Percentiles rank a stretch among this genome's conserved stretches.
These are phyloP conservation scores for Hydrolagus affinis DNA, from an alignment of 2,113 vertebrate genomes.

Conservation along the genomic window DNA sequence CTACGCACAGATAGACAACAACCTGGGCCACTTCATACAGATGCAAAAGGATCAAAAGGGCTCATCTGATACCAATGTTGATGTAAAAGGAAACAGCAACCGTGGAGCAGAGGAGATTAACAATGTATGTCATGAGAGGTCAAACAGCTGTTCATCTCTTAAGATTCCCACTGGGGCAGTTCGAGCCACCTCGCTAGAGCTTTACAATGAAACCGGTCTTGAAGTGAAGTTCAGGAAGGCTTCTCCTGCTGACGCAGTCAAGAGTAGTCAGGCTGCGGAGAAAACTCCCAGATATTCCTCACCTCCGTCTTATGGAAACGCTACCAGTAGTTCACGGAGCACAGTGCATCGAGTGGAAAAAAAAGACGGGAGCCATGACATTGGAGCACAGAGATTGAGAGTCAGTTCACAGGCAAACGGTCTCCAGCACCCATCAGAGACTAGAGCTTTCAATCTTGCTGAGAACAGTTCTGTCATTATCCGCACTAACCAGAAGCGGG, in stretches of 20 bases:
- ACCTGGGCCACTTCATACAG: neutral
- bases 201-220: neutral
- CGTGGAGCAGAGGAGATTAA: neutral
- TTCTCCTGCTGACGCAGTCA: neutral
- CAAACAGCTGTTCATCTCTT: neutral
- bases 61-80: neutral
- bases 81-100: conserved; percentile 9
- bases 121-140: neutral
- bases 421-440: neutral
- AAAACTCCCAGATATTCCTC: conserved; percentile 10
- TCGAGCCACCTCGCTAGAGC: neutral
- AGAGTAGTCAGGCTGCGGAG: neutral
- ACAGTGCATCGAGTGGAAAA: neutral
- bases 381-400: neutral
- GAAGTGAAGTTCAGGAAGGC: neutral
- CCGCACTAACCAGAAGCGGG: neutral
- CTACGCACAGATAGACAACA: conserved; percentile 7
- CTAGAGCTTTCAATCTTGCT: neutral
- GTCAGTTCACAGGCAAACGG: conserved; percentile 3
- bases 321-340: neutral
- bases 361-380: neutral
- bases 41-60: neutral
- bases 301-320: neutral
- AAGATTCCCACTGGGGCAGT: neutral
- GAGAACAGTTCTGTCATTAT: neutral